Evolutionary conservation across 2,888 invertebrate species (phyloP).

Genomic region (Tipula unca): DNA sequence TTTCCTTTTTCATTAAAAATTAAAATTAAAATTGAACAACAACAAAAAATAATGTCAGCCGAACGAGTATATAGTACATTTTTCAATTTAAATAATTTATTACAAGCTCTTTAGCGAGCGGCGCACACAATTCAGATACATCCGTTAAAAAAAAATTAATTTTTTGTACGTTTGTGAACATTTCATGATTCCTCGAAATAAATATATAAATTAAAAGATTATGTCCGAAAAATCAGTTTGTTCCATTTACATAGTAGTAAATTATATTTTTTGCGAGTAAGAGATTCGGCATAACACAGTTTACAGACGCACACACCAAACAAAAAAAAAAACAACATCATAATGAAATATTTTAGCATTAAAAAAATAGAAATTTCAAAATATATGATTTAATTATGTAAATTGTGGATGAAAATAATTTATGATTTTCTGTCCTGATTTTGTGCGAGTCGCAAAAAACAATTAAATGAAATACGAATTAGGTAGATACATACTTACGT

Average conservation of each 20-base stretch:
- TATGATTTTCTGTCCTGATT: not conserved
- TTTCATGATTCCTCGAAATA: not conserved
- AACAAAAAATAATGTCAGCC: not conserved
- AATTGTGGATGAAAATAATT: not conserved
- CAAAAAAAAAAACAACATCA: not conserved
- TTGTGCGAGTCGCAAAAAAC: not conserved
- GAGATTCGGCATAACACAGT: not conserved
- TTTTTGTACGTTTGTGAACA: not conserved
- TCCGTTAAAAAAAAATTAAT: not conserved
- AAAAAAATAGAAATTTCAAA: not conserved
- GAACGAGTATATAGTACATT: not conserved
- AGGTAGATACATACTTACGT: not conserved
- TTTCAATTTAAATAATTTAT: constrained; percentile 14
- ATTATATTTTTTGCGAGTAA: not conserved
- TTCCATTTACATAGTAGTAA: not conserved
- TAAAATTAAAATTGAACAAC: not conserved
- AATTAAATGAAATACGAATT: not conserved
- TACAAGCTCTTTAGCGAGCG: not conserved
- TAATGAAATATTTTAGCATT: not conserved
- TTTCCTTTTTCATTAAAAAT: not conserved
- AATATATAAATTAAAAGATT: not conserved
- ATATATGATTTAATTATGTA: not conserved
- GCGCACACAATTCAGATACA: not conserved
- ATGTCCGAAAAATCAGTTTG: not conserved
- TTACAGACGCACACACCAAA: not conserved